Conservation (phyloP, 2,888 invertebrate species). For the Darwinula stevensoni region DNA sequence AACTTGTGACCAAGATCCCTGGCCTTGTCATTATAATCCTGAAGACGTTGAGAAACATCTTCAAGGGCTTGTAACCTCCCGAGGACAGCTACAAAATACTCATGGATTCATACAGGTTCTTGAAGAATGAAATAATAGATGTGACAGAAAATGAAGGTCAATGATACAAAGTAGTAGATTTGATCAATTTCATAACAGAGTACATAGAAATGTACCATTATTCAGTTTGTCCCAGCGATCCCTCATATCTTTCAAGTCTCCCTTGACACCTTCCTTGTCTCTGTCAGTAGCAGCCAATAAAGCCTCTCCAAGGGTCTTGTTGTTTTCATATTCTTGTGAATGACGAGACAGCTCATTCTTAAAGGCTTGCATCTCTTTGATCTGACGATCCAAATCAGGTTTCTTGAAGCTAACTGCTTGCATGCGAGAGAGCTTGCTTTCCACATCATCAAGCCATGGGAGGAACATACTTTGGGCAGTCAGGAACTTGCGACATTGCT, state of each 20-base stretch:
- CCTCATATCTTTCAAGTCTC: conserved; percentile 46
- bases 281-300: conserved; percentile 63
- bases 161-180: too few relatives aligned
- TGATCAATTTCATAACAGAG: not conserved
- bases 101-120: too few relatives aligned
- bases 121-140: too few relatives aligned
- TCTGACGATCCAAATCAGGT: conserved; percentile 54
- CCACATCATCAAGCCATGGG: conserved; percentile 61
- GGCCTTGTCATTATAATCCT: conserved; percentile 54
- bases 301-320: conserved; percentile 52
- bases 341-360: conserved; percentile 80
- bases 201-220: conserved; percentile 21
- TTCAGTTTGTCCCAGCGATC: conserved; percentile 72
- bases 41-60: conserved; percentile 32
- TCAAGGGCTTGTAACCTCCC: conserved; percentile 49
- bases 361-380: conserved; percentile 58
- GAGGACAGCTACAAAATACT: conserved; percentile 23
- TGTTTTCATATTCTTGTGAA: conserved; percentile 73
- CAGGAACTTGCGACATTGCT: conserved; percentile 68
- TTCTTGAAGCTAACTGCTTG: conserved; percentile 44
- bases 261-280: conserved; percentile 63
- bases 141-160: too few relatives aligned
- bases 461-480: conserved; percentile 52
- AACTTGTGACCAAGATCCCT: conserved; percentile 56
- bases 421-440: conserved; percentile 46